Conservation (phyloP, 1,140 invertebrate species). For the Drosophila paulistorum region DNA sequence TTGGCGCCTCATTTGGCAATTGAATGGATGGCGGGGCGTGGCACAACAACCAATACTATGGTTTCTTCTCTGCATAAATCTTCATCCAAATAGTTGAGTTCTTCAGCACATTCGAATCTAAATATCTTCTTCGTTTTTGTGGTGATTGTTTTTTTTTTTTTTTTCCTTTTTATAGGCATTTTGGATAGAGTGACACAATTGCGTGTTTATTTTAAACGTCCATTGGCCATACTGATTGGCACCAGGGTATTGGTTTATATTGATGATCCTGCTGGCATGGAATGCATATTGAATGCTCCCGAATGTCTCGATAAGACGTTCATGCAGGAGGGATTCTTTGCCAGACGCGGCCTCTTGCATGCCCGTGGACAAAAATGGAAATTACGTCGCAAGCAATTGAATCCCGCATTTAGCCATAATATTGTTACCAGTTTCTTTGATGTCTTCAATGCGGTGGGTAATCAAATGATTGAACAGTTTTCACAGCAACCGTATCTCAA, state of each 20-base stretch:
- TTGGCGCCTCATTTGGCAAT: constrained; percentile 79
- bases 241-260: constrained; percentile 70
- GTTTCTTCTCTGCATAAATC: constrained; percentile 66
- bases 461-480: constrained; percentile 69
- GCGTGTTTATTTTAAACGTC: constrained; percentile 56
- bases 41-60: constrained; percentile 72
- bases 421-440: constrained; percentile 73
- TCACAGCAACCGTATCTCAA: constrained; percentile 37
- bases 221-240: constrained; percentile 66
- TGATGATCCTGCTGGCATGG: constrained; percentile 74
- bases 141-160: too few relatives aligned
- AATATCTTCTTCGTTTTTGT: not conserved
- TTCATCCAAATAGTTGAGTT: constrained; percentile 77
- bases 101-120: not conserved
- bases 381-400: constrained; percentile 70
- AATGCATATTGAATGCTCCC: constrained; percentile 68
- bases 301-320: constrained; percentile 78
- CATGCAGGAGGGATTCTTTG: constrained; percentile 78
- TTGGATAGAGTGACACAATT: constrained; percentile 62
- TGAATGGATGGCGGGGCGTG: constrained; percentile 76
- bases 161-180: constrained; percentile 42
- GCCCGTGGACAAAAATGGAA: constrained; percentile 75
- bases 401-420: constrained; percentile 76
- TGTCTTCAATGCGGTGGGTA: constrained; percentile 72
- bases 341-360: constrained; percentile 64